Evolutionary conservation across 2,888 invertebrate genomes (phyloP), one percentile per base, ranked within the genome.

Genomic region (Melanophora roralis): DNA sequence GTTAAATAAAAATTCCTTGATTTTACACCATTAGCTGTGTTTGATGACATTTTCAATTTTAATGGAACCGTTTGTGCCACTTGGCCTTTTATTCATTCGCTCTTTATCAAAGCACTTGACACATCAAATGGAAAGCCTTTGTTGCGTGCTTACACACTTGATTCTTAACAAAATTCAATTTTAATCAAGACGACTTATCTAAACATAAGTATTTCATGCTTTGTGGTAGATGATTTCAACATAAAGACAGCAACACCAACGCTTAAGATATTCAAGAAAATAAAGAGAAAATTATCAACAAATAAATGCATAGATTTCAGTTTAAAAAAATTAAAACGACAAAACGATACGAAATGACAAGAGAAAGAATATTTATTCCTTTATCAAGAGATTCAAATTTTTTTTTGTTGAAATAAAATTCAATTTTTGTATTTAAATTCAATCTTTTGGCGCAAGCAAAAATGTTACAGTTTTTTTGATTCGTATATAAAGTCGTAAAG

Each of bases 121-220:
- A 14, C 45, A 43, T 7, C 14, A n/a, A 32, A 51, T 64, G n/a
- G 40, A 49, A 21, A 62, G 67, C 11, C 65, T 51, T 47, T 5
- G 4, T 27, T 67, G 60, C 49, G 76, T 72, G 75, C 47, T 34
- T 14, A 72, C 11, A 62, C 76, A 76, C 72, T 68, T 80, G 72
- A 72, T 72, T 55, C 62, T 55, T 65, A 62, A 40, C 62, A 40
- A 67, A 72, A 75, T 65, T 74, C 40, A 40, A 72, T 55, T 71
- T 49, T 49, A 71, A 80, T 75, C 71, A 75, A 75, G 19, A 72
- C 55, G 27, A 55, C 64, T 75, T 79, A 75, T 74, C 78, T 67
- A n/a, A n/a, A n/a, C n/a, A n/a, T 21, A 9, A 40, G 14, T 34
- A 36, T 55, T 67, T 19, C 27, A 36, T 32, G 11, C 11, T 16